These are phyloP conservation scores for Styela clava DNA, from an alignment of 23 tunicate species.

Conservation along the genomic window DNA sequence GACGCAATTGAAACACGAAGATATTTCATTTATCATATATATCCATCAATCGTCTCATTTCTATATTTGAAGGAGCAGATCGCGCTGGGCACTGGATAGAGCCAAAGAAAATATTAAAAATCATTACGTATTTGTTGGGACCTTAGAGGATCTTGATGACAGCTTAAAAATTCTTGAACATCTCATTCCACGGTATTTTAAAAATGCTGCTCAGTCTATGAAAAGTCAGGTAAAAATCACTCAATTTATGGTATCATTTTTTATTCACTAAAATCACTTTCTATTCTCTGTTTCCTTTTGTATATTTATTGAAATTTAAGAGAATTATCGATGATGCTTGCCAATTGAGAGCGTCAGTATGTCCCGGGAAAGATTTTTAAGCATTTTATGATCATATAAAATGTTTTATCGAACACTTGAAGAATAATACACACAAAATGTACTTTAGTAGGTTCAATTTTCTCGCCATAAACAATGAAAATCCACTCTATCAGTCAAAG, in stretches of 20 bases:
- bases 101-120: constrained; percentile 84
- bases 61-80: constrained; percentile 41
- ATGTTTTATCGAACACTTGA: too few relatives aligned
- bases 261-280: neutral
- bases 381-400: too few relatives aligned
- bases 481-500: too few relatives aligned
- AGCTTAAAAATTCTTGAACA: constrained; percentile 60
- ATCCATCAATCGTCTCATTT: too few relatives aligned
- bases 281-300: neutral
- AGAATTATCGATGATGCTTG: too few relatives aligned
- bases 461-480: too few relatives aligned
- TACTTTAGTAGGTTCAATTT: too few relatives aligned
- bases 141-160: constrained; percentile 72
- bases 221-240: constrained; percentile 67
- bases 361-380: too few relatives aligned
- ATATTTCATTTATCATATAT: too few relatives aligned
- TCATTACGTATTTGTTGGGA: constrained; percentile 91
- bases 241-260: neutral
- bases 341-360: too few relatives aligned
- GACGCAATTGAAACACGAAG: too few relatives aligned
- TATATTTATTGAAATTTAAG: neutral
- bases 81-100: constrained; percentile 89
- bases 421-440: too few relatives aligned
- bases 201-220: constrained; percentile 37
- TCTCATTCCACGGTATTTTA: constrained; percentile 67